Conservation (phyloP, 37 sponge, comb jelly and placozoan genomes). For the Hormiphora californensis region DNA sequence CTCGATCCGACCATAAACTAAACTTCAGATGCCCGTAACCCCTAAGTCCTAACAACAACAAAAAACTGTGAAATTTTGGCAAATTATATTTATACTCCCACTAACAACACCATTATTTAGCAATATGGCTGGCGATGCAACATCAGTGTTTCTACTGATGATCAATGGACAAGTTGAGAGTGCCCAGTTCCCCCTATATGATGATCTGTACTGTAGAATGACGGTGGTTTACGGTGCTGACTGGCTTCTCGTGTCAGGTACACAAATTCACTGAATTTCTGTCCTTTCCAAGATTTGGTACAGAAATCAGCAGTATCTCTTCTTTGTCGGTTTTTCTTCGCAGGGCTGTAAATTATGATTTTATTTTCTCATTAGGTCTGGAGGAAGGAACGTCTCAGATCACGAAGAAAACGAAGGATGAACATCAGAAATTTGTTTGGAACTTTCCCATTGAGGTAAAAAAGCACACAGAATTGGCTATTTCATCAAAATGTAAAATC, state of each 20-base stretch:
- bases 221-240: slow-evolving; percentile 87
- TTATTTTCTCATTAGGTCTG: slow-evolving; percentile 60
- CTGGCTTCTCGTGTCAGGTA: slow-evolving; percentile 83
- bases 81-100: too few relatives aligned
- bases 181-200: slow-evolving; percentile 76
- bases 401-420: slow-evolving; percentile 68
- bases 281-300: background rate
- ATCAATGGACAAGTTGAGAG: slow-evolving; percentile 22
- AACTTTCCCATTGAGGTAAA: slow-evolving; percentile 85
- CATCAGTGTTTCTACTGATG: slow-evolving; percentile 7
- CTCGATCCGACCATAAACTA: too few relatives aligned
- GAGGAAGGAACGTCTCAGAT: slow-evolving; percentile 97
- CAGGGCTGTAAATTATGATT: background rate
- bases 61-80: too few relatives aligned
- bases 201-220: slow-evolving; percentile 90
- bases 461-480: too few relatives aligned
- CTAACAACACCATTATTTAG: background rate
- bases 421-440: slow-evolving; percentile 80
- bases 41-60: too few relatives aligned
- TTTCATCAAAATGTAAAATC: too few relatives aligned
- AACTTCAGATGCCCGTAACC: too few relatives aligned
- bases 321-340: background rate
- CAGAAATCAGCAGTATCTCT: background rate
- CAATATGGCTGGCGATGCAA: background rate
- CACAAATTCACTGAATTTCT: slow-evolving; percentile 12